Percentiles rank a stretch among this genome's conserved stretches.
Evolutionary conservation across 2,888 invertebrate species (phyloP).

Genomic region (Liposcelis brunnea): DNA sequence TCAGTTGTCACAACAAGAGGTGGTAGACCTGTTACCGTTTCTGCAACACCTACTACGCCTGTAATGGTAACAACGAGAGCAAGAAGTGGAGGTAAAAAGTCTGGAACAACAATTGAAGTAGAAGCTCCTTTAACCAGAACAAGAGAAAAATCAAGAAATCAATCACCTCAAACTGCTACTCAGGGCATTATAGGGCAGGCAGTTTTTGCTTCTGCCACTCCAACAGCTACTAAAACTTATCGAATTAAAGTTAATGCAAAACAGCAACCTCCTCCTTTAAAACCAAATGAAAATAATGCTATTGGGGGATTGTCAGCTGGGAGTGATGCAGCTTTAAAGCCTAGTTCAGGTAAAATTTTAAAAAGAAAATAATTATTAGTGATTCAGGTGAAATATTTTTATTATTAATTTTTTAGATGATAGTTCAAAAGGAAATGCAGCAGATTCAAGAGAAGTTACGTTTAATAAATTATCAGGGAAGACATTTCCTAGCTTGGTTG

Average conservation of each 20-base stretch:
- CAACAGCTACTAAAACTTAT: not conserved
- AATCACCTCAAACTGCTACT: not conserved
- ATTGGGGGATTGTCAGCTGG: slow-evolving; percentile 18
- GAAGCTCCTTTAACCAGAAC: no score
- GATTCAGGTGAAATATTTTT: not conserved
- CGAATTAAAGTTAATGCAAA: no score
- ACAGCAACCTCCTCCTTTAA: not conserved
- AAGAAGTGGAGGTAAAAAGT: not conserved
- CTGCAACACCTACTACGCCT: not conserved
- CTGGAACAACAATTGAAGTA: no score
- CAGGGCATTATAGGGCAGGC: not conserved
- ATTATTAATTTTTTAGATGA: not conserved
- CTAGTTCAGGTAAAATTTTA: not conserved
- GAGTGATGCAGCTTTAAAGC: no score
- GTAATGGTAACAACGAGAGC: not conserved
- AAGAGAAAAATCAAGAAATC: no score
- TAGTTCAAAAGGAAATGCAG: slow-evolving; percentile 27
- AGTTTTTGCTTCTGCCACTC: not conserved
- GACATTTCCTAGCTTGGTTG: slow-evolving; percentile 73
- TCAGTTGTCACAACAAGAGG: not conserved
- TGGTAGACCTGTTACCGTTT: not conserved
- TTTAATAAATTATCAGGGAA: slow-evolving; percentile 60
- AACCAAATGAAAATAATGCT: slow-evolving; percentile 14
- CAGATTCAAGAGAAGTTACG: slow-evolving; percentile 54
- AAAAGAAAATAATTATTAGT: not conserved